phyloP scores from a whole-genome alignment of 2,888 invertebrate species.

The Drosophila buzzatii region DNA sequence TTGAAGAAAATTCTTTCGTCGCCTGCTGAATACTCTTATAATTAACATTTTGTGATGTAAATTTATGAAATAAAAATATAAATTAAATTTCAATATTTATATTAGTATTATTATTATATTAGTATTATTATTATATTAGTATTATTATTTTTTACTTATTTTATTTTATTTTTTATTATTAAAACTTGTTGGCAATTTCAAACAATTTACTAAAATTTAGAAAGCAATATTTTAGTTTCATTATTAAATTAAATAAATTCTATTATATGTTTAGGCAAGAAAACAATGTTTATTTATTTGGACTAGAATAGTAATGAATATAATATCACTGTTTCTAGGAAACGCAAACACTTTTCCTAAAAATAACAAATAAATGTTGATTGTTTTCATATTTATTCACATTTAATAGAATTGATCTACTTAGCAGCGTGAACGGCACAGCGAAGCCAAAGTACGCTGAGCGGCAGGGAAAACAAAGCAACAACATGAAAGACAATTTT shows the following conservation, averaged over 20 bases:
- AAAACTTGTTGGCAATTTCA: too few species aligned
- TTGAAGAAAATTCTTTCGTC: background rate
- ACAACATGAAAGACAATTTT: slow-evolving; percentile 26
- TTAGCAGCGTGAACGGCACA: background rate
- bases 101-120: too few species aligned
- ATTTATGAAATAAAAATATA: too few species aligned
- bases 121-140: too few species aligned
- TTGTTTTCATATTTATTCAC: background rate
- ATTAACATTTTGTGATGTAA: too few species aligned
- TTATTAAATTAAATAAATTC: background rate
- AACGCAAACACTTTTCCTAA: background rate
- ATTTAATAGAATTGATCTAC: background rate
- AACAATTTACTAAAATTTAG: background rate
- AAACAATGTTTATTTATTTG: background rate
- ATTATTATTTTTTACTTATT: too few species aligned
- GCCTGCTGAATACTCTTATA: background rate
- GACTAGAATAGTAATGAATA: background rate
- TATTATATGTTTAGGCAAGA: background rate
- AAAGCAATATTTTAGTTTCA: background rate
- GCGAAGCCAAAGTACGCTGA: background rate
- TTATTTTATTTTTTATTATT: too few species aligned
- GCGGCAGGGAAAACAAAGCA: background rate
- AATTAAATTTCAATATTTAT: too few species aligned
- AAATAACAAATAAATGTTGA: background rate
- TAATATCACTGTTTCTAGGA: background rate